Evolutionary conservation across 2,113 vertebrate species (phyloP).

Genomic region (Kryptolebias marmoratus): DNA sequence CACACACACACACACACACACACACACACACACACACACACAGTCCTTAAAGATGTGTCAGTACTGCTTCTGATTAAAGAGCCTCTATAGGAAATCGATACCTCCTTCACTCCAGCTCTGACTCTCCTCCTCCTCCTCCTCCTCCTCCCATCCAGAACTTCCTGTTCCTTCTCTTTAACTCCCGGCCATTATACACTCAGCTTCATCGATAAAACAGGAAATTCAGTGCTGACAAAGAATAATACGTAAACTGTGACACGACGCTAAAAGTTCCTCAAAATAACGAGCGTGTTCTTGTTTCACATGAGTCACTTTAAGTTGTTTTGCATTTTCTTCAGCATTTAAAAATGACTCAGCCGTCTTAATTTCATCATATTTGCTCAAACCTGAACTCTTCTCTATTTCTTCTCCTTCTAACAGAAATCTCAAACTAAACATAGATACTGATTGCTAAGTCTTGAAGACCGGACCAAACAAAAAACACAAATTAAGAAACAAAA

Average conservation of each 20-base stretch:
- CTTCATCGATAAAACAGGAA: slow-evolving; percentile 5
- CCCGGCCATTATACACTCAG: not conserved
- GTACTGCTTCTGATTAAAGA: slow-evolving; percentile 85
- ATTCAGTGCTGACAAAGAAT: not conserved
- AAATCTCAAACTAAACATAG: too few species aligned
- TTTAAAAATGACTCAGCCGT: not conserved
- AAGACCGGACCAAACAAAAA: too few species aligned
- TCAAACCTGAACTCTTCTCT: too few species aligned
- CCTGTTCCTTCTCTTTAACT: not conserved
- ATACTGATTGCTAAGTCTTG: too few species aligned
- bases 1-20: slow-evolving; percentile 9
- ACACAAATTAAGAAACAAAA: too few species aligned
- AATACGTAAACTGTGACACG: slow-evolving; percentile 1
- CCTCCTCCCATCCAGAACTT: slow-evolving; percentile 2
- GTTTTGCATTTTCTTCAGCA: not conserved
- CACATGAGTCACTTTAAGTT: not conserved
- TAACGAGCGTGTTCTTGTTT: not conserved
- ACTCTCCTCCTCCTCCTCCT: slow-evolving; percentile 39
- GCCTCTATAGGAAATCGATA: slow-evolving; percentile 85
- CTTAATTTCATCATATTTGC: too few species aligned
- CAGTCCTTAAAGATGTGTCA: slow-evolving; percentile 70
- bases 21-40: slow-evolving; percentile 25
- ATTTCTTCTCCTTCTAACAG: too few species aligned
- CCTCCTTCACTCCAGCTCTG: slow-evolving; percentile 81
- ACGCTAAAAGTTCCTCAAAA: not conserved